Evolutionary conservation across 2,888 invertebrate species (phyloP), one percentile per base, ranked within the genome.

Genomic region (Biston betularia): DNA sequence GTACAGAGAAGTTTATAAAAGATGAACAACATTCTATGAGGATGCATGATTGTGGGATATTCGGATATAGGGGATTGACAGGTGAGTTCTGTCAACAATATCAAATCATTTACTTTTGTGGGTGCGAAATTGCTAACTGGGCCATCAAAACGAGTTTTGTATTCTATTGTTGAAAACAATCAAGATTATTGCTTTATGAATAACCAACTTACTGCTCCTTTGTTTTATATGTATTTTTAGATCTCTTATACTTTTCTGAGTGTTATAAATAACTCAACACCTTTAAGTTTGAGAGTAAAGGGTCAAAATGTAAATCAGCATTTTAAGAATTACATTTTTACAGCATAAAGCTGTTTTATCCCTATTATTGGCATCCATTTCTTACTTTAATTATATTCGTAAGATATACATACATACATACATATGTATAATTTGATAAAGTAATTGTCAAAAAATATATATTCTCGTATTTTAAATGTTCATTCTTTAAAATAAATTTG

Each of bases 51-150:
- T 96, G 96, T 56, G 96, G 96, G 45, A 95, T 96, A 34, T 94
- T 96, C 77, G 97, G 97, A 52, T 97, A 97, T 81, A 94, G 97
- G 75, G 97, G 97, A 38, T 88, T 97, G n/a, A 96, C 96, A 74
- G 96, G 96, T 96, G 84, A 80, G 87, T 76, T 11, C 9, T 49
- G 46, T 65, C 7, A 48, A 53, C 42, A 58, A 49, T 6, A 6
- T 14, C 9, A 53, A 38, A 35, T 59, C 12, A 11, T 9, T 33
- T 44, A 6, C 2, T 54, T 15, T 14, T 10, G 8, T 6, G 24
- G 54, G 42, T 4, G n/a, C 33, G 12, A 12, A 53, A 4, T 1
- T 38, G 15, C 52, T 53, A 38, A 38, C 4, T 14, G 14, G 14
- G 15, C n/a, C 35, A 48, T 24, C 10, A 48, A 24, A 48, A 12